phyloP scores from a whole-genome alignment of 2,888 invertebrate species.

The Proisotoma minuta region DNA sequence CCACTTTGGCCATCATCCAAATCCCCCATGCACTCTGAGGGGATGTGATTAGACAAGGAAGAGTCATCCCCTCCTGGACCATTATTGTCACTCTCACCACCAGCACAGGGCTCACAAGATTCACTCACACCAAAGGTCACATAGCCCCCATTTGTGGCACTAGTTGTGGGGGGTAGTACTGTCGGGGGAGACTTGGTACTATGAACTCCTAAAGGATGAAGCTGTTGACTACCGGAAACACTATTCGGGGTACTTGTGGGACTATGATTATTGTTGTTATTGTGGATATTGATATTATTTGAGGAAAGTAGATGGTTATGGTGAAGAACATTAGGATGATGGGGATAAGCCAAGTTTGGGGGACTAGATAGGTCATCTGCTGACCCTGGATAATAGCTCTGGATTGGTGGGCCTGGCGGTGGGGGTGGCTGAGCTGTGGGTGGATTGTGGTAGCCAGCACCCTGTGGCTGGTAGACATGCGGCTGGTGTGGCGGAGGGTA shows the following conservation, averaged over 20 bases:
- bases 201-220: too few species aligned
- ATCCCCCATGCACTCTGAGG: slow-evolving; percentile 43
- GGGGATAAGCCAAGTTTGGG: slow-evolving; percentile 26
- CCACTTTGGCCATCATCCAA: neutral
- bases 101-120: slow-evolving; percentile 1
- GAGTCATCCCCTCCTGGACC: slow-evolving; percentile 38
- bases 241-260: slow-evolving; percentile 21
- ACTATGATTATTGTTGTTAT: slow-evolving; percentile 11
- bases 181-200: neutral
- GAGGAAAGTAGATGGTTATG: neutral
- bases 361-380: slow-evolving; percentile 44
- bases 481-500: slow-evolving; percentile 40
- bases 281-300: slow-evolving; percentile 8
- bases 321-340: neutral
- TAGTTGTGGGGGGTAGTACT: neutral
- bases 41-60: slow-evolving; percentile 41
- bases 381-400: slow-evolving; percentile 24
- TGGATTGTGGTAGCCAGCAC: slow-evolving; percentile 29
- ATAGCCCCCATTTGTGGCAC: neutral
- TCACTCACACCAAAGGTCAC: slow-evolving; percentile 4
- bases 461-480: slow-evolving; percentile 40
- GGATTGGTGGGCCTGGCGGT: neutral
- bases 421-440: slow-evolving; percentile 29
- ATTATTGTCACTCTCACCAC: slow-evolving; percentile 34
- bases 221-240: too few species aligned